Percentiles rank a stretch among this genome's conserved stretches.
Evolutionary conservation across 2,797 vertebrate species (phyloP).

Genomic region (Staurois parvus): DNA sequence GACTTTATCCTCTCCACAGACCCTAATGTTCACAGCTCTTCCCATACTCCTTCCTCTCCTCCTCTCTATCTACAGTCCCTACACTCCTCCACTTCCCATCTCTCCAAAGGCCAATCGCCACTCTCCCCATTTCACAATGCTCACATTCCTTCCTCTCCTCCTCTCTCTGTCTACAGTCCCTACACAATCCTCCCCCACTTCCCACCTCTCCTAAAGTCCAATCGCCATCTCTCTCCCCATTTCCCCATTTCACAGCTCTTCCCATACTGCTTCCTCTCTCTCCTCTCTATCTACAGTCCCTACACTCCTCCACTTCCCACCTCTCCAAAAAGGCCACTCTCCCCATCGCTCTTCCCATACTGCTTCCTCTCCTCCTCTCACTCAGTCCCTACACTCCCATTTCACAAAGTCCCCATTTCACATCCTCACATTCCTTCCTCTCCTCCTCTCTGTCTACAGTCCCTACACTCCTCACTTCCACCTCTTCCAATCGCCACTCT

Average conservation of each 20-base stretch:
- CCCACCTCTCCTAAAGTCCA: too few species aligned
- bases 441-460: background rate
- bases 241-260: background rate
- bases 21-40: too few species aligned
- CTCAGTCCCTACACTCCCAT: too few species aligned
- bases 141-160: background rate
- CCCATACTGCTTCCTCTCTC: too few species aligned
- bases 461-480: background rate
- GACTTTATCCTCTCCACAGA: too few species aligned
- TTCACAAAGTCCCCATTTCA: too few species aligned
- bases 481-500: background rate
- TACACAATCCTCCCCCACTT: background rate
- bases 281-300: background rate
- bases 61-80: background rate
- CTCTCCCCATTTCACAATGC: background rate
- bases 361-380: too few species aligned
- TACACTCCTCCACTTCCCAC: too few species aligned
- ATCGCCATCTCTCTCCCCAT: background rate
- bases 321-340: too few species aligned
- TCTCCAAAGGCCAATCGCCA: background rate
- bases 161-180: background rate
- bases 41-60: too few species aligned
- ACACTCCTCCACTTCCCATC: background rate
- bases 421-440: too few species aligned
- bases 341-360: too few species aligned